Percentiles rank a stretch among this genome's conserved stretches.
These are phyloP conservation scores for Lycocerus yunnanus DNA, from an alignment of 2,888 invertebrate species.

Conservation along the genomic window DNA sequence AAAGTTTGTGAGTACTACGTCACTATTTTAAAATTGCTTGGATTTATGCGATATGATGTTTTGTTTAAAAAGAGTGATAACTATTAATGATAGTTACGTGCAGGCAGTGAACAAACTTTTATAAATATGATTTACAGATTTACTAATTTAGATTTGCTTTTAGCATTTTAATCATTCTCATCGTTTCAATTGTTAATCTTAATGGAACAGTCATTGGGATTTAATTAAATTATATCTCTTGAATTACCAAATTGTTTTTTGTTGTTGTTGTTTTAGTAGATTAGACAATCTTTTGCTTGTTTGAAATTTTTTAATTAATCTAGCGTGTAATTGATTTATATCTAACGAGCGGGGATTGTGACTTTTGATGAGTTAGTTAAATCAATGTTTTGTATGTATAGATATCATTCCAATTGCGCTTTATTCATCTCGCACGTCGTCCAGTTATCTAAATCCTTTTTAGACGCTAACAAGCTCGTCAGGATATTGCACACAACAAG, in stretches of 20 bases:
- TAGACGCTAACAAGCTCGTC: slow-evolving; percentile 20
- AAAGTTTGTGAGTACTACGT: neutral
- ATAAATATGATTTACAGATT: neutral
- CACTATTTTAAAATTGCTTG: neutral
- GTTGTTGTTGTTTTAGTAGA: slow-evolving; percentile 38
- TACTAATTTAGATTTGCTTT: neutral
- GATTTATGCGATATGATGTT: neutral
- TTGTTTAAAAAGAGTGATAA: neutral
- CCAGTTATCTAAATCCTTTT: slow-evolving; percentile 7
- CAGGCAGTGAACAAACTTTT: neutral
- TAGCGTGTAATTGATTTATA: slow-evolving; percentile 23
- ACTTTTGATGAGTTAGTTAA: slow-evolving; percentile 17
- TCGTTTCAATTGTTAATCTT: slow-evolving; percentile 13
- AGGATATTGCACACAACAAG: slow-evolving; percentile 13
- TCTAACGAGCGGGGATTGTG: neutral
- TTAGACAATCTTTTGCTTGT: slow-evolving; percentile 37
- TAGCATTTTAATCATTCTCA: slow-evolving; percentile 6
- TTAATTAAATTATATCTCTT: slow-evolving; percentile 40
- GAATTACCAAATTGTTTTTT: slow-evolving; percentile 37
- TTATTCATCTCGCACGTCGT: slow-evolving; percentile 6
- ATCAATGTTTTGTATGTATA: slow-evolving; percentile 18
- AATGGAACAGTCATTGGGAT: slow-evolving; percentile 34
- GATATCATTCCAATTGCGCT: slow-evolving; percentile 6
- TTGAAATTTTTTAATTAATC: slow-evolving; percentile 32
- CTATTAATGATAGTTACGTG: neutral